Evolutionary conservation across 2,888 invertebrate species (phyloP).

Genomic region (Lasioglossum pauxillum): DNA sequence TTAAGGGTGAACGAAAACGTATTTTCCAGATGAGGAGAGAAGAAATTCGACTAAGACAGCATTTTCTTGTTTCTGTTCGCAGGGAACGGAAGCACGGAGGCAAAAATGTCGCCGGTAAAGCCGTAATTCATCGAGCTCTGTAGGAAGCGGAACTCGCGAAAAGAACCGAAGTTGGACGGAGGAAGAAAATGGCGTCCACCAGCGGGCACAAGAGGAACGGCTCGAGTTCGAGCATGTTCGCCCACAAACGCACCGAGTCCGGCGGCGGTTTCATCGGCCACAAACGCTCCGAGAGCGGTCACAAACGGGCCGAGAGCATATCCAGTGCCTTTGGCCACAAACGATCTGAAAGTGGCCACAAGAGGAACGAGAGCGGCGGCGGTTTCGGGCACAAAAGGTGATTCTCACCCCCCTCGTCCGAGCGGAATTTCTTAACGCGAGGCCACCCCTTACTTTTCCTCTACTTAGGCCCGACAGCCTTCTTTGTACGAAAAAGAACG

Average conservation of each 20-base stretch:
- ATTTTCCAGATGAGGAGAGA: neutral
- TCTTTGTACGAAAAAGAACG: slow-evolving; percentile 4
- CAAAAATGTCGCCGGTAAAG: slow-evolving; percentile 47
- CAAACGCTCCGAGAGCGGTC: slow-evolving; percentile 81
- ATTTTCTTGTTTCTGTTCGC: slow-evolving; percentile 28
- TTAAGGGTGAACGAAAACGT: neutral
- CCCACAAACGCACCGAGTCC: slow-evolving; percentile 80
- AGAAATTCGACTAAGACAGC: neutral
- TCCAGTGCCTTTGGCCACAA: slow-evolving; percentile 83
- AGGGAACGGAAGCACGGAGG: slow-evolving; percentile 49
- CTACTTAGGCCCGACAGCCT: neutral
- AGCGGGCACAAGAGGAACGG: slow-evolving; percentile 82
- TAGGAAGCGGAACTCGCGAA: slow-evolving; percentile 29
- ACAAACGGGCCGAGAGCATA: slow-evolving; percentile 82
- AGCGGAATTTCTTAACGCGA: slow-evolving; percentile 7
- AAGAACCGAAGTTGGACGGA: slow-evolving; percentile 13
- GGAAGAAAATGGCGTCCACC: slow-evolving; percentile 74
- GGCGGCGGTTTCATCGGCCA: slow-evolving; percentile 81
- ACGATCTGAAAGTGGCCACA: slow-evolving; percentile 80
- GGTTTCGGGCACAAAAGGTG: slow-evolving; percentile 81
- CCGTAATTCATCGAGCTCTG: slow-evolving; percentile 45
- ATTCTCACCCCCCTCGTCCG: slow-evolving; percentile 7
- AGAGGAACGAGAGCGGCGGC: slow-evolving; percentile 78
- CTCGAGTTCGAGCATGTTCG: slow-evolving; percentile 82
- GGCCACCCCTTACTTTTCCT: neutral